Evolutionary conservation across 37 sponge, comb jelly and placozoan genomes (phyloP), one percentile per base, ranked within the genome.

Genomic region (Spongia lamella): DNA sequence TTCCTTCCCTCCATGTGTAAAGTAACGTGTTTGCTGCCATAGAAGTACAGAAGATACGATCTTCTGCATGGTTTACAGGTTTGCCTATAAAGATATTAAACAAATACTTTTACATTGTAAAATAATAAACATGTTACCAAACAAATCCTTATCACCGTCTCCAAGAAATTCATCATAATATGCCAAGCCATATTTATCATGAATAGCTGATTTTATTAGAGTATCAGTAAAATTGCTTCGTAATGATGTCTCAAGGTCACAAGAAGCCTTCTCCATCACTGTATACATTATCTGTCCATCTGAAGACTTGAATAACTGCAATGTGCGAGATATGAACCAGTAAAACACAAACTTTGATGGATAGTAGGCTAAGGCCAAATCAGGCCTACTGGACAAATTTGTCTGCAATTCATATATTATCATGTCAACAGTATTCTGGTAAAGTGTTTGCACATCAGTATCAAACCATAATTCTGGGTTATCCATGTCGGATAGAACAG

Each of bases 161-260:
- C 86, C 86, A 31, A 85, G 58, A 40, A 85, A 85, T 3, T 78
- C 86, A 38, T 85, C 86, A 40, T 72, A 85, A 49, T 85, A 85
- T 13, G 47, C 47, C 7, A 73, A 38, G 24, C 39, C 5, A n/a
- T n/a, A n/a, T 2, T 60, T 40, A 6, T 82, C 56, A 1, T 68
- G 32, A 13, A 20, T 15, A 17, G 61, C 86, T 20, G 24, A 20
- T 22, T 52, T 61, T 15, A 78, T 50, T n/a, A 85, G 34, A 26
- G 16, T 35, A 3, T 79, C 32, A 16, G 86, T 85, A 3, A 50
- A 79, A 47, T 51, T 19, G 5, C 73, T 58, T 21, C 74, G 47
- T n/a, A 85, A 29, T 0, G 66, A 53, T 5, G 21, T 25, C 29
- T 57, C 40, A 47, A 78, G 74, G 15, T 1, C 35, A 7, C 52